Base-by-base conservation (phyloP, 2,113 vertebrate genomes). In the Chaetodon trifascialis region DNA sequence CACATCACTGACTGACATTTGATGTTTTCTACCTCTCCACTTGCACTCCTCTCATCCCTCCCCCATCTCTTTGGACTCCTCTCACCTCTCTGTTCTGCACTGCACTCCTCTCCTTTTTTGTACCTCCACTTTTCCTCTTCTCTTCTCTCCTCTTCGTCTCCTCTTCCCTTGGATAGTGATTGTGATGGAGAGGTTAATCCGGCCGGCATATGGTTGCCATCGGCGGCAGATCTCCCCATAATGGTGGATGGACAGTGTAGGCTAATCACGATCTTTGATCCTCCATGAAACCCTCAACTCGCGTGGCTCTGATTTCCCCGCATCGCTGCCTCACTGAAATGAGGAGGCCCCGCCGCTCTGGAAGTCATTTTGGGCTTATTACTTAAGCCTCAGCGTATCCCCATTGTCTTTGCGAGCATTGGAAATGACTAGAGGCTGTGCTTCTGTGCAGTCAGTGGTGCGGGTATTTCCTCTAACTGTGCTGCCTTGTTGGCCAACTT, bases 211-310 rank as follows among this genome's bases (percentile, higher is more conserved):
- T 93, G 94, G 91, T 91, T 91, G 86, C 93, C 90, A 92, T 93
- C 81, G 93, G 80, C 30, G 21, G 86, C 86, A 91, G 92, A 92
- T 94, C 87, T 89, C 65, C 77, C 73, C 79, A 69, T 89, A 84
- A 89, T 84, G 86, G 85, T 74, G 88, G 92, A 91, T 51, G 94
- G 92, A 93, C 92, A 92, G 84, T 74, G 85, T 59, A 70, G 86
- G 80, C 92, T 92, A 94, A 95, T 94, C 91, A 93, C 81, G 74
- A 94, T 94, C 94, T 94, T 95, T 94, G 93, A 95, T 94, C 93
- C 90, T 87, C 30, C 71, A 54, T 16, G 55, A 92, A 91, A 90
- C 69, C 85, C 84, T 86, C 73, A 38, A 75, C 84, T 94, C 85
- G 80, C 85, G 87, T 94, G 91, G 89, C 92, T 94, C 88, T 94